Evolutionary conservation across 2,113 vertebrate species (phyloP).

Genomic region (Erpornis zantholeuca): DNA sequence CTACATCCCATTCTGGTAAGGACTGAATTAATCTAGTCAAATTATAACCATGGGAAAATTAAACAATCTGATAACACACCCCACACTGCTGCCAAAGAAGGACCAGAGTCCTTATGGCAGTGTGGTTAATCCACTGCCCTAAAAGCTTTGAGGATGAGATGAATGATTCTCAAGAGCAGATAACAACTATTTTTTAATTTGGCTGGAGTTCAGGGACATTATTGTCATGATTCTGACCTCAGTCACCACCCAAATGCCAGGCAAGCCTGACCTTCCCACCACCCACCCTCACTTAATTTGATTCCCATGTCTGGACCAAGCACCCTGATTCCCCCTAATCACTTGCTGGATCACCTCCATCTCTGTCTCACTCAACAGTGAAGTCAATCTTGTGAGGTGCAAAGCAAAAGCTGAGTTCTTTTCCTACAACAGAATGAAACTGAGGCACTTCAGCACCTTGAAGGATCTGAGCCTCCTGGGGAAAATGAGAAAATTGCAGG

Average conservation of each 20-base stretch:
- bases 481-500: constrained; percentile 10
- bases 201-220: neutral
- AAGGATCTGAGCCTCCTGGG: neutral
- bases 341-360: neutral
- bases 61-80: neutral
- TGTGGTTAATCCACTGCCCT: neutral
- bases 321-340: neutral
- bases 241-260: neutral
- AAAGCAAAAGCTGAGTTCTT: neutral
- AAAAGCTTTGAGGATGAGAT: neutral
- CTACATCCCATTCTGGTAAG: neutral
- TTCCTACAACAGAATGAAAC: neutral
- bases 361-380: neutral
- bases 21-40: neutral
- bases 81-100: neutral
- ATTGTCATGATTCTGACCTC: neutral
- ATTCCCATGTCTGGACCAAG: no score
- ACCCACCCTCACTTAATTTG: neutral
- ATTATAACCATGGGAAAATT: neutral
- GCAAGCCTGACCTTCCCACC: neutral
- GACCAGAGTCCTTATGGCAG: neutral
- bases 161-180: neutral
- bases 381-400: neutral
- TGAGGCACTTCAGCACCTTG: neutral
- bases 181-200: neutral